phyloP scores from a whole-genome alignment of 2,797 vertebrate species.

The Sebastes oblongus region DNA sequence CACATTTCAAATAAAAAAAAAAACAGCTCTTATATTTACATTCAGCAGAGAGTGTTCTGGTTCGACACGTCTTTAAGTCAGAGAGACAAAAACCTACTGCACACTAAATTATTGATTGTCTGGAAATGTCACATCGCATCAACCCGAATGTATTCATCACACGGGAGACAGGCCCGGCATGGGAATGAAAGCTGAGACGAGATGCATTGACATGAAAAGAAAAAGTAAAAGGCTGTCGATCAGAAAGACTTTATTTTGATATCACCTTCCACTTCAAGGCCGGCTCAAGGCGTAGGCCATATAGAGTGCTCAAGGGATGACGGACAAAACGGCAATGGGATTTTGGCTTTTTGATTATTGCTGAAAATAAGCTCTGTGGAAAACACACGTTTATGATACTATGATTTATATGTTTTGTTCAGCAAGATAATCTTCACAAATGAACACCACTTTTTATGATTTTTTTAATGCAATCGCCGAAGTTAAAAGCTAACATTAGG shows the following conservation, averaged over 20 bases:
- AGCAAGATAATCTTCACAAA: too few species aligned
- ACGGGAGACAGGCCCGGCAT: neutral
- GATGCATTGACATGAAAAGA: neutral
- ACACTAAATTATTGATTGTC: constrained; percentile 33
- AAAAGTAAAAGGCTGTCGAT: neutral
- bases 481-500: too few species aligned
- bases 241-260: constrained; percentile 18
- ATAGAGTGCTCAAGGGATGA: too few species aligned
- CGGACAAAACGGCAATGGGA: fast-evolving
- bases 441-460: too few species aligned
- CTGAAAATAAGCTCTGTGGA: too few species aligned
- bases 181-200: neutral
- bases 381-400: too few species aligned
- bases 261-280: constrained; percentile 16
- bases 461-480: too few species aligned
- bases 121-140: constrained; percentile 38
- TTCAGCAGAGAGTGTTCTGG: neutral
- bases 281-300: too few species aligned
- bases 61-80: neutral
- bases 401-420: too few species aligned
- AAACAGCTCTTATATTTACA: neutral
- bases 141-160: neutral
- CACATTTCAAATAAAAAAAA: neutral
- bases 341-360: too few species aligned
- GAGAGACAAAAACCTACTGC: neutral